These are phyloP conservation scores for Anser brachyrhynchus DNA, from an alignment of 2,113 vertebrate genomes.

Conservation along the genomic window DNA sequence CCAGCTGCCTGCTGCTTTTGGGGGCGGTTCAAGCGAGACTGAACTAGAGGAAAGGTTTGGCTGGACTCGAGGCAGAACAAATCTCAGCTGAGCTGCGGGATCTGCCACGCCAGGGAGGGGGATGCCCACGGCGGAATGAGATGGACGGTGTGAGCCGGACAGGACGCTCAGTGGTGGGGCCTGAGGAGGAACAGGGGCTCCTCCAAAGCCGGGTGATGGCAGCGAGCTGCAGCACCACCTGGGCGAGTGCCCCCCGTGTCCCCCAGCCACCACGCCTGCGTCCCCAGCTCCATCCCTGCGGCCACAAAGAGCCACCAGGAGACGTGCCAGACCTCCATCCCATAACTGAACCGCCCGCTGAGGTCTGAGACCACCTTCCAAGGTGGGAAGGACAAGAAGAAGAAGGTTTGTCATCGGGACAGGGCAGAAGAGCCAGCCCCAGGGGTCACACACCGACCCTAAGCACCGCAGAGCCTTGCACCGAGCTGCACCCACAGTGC, in stretches of 20 bases:
- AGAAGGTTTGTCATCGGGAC: accelerated
- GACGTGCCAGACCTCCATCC: background rate
- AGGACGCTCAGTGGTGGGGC: accelerated
- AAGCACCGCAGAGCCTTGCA: background rate
- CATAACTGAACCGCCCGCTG: background rate
- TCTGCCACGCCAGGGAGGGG: accelerated
- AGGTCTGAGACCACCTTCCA: background rate
- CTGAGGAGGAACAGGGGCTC: background rate
- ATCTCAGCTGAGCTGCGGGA: background rate
- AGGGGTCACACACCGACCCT: background rate
- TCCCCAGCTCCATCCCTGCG: background rate
- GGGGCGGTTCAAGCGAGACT: background rate
- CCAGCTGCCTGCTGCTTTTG: background rate
- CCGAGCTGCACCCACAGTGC: too few relatives aligned
- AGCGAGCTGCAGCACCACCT: background rate
- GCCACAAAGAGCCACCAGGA: accelerated
- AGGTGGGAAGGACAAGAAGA: background rate
- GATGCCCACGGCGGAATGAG: background rate
- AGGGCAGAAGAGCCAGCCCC: background rate
- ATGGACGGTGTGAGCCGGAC: background rate
- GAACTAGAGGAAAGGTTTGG: background rate
- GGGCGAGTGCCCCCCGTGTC: background rate
- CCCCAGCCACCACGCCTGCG: background rate
- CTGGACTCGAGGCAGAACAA: background rate
- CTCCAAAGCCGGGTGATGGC: accelerated